These are phyloP conservation scores for Haliaeetus leucogaster DNA, from an alignment of 2,113 vertebrate species.

Conservation along the genomic window DNA sequence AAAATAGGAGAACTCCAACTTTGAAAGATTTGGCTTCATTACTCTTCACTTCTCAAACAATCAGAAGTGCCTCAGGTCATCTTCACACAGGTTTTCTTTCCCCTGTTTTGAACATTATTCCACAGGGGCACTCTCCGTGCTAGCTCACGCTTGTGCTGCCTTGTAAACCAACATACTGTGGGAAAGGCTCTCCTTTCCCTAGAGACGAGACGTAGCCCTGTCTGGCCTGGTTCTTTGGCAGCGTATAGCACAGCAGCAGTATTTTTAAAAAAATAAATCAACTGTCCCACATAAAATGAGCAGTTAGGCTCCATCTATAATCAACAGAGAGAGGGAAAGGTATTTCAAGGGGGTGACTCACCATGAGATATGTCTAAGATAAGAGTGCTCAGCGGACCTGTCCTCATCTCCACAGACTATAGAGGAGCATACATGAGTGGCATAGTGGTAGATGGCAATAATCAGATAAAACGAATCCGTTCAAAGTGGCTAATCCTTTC, in stretches of 20 bases:
- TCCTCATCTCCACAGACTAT: background rate
- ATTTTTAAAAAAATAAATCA: background rate
- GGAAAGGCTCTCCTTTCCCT: background rate
- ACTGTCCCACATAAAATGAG: background rate
- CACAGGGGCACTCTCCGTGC: background rate
- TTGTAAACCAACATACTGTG: background rate
- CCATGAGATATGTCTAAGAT: background rate
- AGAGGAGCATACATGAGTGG: background rate
- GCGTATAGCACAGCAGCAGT: background rate
- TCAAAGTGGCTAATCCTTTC: slow-evolving; percentile 21
- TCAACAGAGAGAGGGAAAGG: background rate
- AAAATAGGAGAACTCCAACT: slow-evolving; percentile 25
- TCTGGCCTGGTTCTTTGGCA: background rate
- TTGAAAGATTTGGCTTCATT: slow-evolving; percentile 32
- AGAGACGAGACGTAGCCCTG: background rate
- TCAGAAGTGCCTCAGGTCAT: slow-evolving; percentile 21
- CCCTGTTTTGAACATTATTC: background rate
- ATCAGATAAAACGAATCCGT: slow-evolving; percentile 22
- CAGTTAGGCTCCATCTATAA: background rate
- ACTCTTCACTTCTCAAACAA: slow-evolving; percentile 23
- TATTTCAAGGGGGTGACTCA: background rate
- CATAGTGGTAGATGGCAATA: background rate
- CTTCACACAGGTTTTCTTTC: background rate
- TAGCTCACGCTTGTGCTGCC: background rate
- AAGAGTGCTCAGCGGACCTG: background rate